A percentile compares a stretch with the other conserved stretches of the same genome.
Evolutionary conservation across 2,113 vertebrate genomes (phyloP).

Genomic region (Jaculus jaculus): DNA sequence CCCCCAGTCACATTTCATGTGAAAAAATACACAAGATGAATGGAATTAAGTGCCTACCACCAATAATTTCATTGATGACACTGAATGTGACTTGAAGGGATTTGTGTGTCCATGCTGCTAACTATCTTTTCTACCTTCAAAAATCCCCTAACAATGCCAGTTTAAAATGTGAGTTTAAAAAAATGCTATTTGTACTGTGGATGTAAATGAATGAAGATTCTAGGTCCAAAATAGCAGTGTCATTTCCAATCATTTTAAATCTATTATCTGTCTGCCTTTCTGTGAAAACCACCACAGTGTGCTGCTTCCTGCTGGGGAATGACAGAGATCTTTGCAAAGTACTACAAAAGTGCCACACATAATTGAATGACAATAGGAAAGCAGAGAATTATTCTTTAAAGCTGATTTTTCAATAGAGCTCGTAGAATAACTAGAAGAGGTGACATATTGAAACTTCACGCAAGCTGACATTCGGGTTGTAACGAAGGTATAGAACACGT

Average conservation of each 20-base stretch:
- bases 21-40: not conserved
- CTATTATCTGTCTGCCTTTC: not conserved
- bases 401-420: constrained; percentile 40
- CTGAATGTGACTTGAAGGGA: not conserved
- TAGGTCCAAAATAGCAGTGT: not conserved
- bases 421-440: not conserved
- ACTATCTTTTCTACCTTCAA: not conserved
- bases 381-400: constrained; percentile 3
- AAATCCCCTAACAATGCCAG: not conserved
- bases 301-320: not conserved
- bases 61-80: not conserved
- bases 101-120: not conserved
- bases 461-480: constrained; percentile 36
- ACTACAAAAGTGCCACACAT: constrained; percentile 44
- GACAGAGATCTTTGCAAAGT: not conserved
- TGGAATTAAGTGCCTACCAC: not conserved
- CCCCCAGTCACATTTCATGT: not conserved
- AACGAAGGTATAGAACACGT: constrained; percentile 29
- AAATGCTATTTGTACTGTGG: not conserved
- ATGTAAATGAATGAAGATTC: constrained; percentile 4
- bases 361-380: constrained; percentile 41
- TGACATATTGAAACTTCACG: not conserved
- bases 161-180: constrained; percentile 3
- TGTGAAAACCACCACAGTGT: not conserved
- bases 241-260: constrained; percentile 39